phyloP scores from a whole-genome alignment of 2,888 invertebrate genomes.

The Acleris sparsana region DNA sequence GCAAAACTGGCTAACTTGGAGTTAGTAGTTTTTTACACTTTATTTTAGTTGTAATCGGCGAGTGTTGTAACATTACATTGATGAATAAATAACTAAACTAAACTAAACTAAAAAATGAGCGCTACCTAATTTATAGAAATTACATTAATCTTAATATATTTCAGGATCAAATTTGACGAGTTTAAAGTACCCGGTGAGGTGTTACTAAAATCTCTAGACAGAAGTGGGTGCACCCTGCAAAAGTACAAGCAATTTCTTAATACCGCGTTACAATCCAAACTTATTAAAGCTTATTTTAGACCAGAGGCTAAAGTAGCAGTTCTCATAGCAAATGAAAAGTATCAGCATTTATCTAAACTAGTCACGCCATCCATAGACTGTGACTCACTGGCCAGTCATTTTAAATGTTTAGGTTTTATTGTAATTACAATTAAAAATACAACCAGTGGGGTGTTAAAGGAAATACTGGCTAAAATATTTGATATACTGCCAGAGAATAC shows the following conservation, averaged over 20 bases:
- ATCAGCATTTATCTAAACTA: conserved; percentile 64
- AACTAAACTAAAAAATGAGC: too few relatives aligned
- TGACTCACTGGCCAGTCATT: conserved; percentile 59
- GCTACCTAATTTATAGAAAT: background rate
- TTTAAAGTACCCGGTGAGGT: conserved; percentile 64
- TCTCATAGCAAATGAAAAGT: conserved; percentile 73
- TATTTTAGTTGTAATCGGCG: too few relatives aligned
- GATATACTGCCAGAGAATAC: conserved; percentile 63
- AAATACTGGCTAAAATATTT: conserved; percentile 55
- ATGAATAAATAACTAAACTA: too few relatives aligned
- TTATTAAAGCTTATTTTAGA: conserved; percentile 60
- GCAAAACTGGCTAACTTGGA: conserved; percentile 62
- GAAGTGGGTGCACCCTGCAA: conserved; percentile 56
- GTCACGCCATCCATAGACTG: conserved; percentile 75
- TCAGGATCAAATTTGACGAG: conserved; percentile 57
- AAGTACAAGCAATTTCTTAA: conserved; percentile 55
- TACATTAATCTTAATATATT: conserved; percentile 38
- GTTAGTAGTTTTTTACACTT: conserved; percentile 50
- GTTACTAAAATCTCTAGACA: conserved; percentile 64
- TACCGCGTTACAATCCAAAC: conserved; percentile 50
- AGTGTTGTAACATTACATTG: too few relatives aligned
- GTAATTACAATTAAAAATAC: conserved; percentile 65
- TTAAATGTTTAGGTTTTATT: conserved; percentile 68
- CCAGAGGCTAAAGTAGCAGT: conserved; percentile 73
- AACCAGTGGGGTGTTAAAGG: conserved; percentile 53